Evolutionary conservation across 2,797 vertebrate genomes (phyloP).

Genomic region (Moxostoma hubbsi): DNA sequence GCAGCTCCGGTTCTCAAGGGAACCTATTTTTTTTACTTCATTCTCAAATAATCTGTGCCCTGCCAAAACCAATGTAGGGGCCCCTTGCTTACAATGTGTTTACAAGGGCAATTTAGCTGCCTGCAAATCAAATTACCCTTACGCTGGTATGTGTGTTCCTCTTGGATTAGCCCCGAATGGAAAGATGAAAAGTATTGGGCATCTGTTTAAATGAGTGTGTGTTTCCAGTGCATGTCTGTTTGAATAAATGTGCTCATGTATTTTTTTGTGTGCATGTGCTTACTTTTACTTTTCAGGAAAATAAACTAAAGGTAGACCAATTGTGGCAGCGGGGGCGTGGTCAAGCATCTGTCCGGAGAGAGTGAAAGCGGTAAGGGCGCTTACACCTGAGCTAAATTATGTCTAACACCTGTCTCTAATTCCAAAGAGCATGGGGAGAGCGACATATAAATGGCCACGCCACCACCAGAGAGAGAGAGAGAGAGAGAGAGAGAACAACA

Average conservation of each 20-base stretch:
- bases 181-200: conserved; percentile 23
- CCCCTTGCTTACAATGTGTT: conserved; percentile 66
- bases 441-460: no score
- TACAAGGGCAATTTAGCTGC: conserved; percentile 71
- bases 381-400: no score
- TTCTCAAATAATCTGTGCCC: conserved; percentile 74
- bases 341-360: no score
- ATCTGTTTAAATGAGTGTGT: background rate
- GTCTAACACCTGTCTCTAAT: no score
- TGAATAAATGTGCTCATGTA: background rate
- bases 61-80: conserved; percentile 67
- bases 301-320: no score
- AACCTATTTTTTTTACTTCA: conserved; percentile 77
- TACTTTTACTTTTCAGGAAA: no score
- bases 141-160: conserved; percentile 51
- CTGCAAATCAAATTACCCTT: conserved; percentile 66
- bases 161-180: conserved; percentile 42
- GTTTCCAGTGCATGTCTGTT: background rate
- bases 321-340: no score
- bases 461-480: no score
- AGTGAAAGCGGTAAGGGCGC: no score
- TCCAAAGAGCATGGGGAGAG: no score
- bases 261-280: background rate
- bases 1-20: conserved; percentile 82
- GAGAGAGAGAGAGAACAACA: no score